phyloP scores from a whole-genome alignment of 1,140 invertebrate species.

The Matsumurasca onukii region DNA sequence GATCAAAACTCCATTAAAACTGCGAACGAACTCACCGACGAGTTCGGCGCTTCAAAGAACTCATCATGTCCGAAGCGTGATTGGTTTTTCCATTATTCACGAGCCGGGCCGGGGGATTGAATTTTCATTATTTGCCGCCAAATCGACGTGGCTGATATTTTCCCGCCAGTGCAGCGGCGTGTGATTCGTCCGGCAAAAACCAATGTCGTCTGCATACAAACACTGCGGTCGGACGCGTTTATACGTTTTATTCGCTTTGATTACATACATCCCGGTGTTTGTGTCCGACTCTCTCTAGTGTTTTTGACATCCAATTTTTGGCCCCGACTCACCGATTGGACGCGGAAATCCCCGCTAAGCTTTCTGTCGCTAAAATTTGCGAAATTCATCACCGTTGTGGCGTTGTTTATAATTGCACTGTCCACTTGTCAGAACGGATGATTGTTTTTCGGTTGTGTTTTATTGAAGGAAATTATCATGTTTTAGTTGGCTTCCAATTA shows the following conservation, averaged over 20 bases:
- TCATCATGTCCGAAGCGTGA: constrained; percentile 16
- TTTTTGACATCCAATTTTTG: constrained; percentile 24
- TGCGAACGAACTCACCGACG: constrained; percentile 18
- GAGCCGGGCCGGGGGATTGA: constrained; percentile 2
- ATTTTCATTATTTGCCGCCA: constrained; percentile 23
- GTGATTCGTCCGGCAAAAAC: constrained; percentile 24
- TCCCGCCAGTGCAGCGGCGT: not conserved
- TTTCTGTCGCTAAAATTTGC: constrained; percentile 9
- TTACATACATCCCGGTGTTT: constrained; percentile 4
- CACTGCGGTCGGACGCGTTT: constrained; percentile 12
- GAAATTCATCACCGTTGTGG: constrained; percentile 18
- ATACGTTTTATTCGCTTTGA: constrained; percentile 17
- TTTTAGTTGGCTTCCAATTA: too few relatives aligned
- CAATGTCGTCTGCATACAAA: constrained; percentile 16
- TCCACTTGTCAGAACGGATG: too few relatives aligned
- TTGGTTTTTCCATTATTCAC: constrained; percentile 31
- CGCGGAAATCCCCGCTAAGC: constrained; percentile 7
- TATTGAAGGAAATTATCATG: too few relatives aligned
- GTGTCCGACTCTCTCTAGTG: not conserved
- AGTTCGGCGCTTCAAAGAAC: not conserved
- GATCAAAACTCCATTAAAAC: constrained; percentile 26
- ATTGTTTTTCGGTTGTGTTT: too few relatives aligned
- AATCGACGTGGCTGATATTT: constrained; percentile 28
- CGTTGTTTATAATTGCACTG: constrained; percentile 15
- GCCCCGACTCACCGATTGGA: constrained; percentile 4